Evolutionary conservation across 2,888 invertebrate species (phyloP).

Genomic region (Caenorhabditis zanzibari): DNA sequence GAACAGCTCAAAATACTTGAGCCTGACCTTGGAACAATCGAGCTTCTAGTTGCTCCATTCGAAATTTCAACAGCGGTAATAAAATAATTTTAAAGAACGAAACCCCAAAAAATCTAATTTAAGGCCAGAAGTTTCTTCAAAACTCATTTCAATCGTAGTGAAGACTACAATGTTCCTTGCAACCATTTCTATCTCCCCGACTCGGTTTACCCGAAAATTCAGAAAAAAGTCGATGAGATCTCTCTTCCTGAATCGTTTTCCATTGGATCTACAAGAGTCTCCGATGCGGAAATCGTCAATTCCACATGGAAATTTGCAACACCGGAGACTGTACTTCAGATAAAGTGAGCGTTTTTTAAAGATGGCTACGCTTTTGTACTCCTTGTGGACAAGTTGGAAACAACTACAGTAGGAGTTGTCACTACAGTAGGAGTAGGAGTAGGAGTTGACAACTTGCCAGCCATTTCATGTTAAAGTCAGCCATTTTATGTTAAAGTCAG

Average conservation of each 20-base stretch:
- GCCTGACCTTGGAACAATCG: conserved; percentile 15
- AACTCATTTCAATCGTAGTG: conserved; percentile 12
- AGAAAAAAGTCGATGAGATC: conserved; percentile 9
- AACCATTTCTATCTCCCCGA: conserved; percentile 28
- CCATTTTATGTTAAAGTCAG: too few species aligned
- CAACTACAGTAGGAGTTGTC: too few species aligned
- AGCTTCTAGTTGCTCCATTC: conserved; percentile 3
- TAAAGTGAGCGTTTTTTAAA: conserved; percentile 24
- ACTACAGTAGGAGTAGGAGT: too few species aligned
- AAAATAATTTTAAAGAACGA: too few species aligned
- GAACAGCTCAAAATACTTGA: too few species aligned
- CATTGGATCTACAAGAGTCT: conserved; percentile 42
- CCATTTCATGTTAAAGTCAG: too few species aligned
- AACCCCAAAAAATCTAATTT: neutral
- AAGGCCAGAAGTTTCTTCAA: conserved; percentile 27
- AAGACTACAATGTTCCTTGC: conserved; percentile 17
- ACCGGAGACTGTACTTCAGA: conserved; percentile 37
- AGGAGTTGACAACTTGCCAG: too few species aligned
- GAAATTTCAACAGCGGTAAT: neutral
- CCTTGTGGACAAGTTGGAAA: too few species aligned
- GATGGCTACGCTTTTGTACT: too few species aligned
- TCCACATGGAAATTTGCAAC: conserved; percentile 60
- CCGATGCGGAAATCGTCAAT: conserved; percentile 44
- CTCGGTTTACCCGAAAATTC: conserved; percentile 26
- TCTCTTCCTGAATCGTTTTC: conserved; percentile 20